A percentile compares a stretch with the other conserved stretches of the same genome.
phyloP scores from a whole-genome alignment of 1,140 invertebrate genomes.

The Stegodyphus mimosarum region DNA sequence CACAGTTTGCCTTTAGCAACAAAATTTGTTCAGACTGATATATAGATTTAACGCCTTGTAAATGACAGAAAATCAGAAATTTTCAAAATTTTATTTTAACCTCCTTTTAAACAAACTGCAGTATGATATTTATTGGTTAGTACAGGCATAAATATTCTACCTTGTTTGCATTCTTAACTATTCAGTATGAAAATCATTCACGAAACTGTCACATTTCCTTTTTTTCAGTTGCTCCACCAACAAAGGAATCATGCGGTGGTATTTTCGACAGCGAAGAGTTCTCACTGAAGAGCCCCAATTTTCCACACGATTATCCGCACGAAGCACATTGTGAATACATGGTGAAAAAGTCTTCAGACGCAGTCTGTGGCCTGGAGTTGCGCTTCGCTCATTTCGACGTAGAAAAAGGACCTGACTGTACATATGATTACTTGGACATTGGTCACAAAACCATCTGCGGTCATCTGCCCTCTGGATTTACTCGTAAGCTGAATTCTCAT shows the following conservation, averaged over 20 bases:
- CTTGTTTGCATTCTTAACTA: neutral
- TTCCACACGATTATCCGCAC: conserved; percentile 61
- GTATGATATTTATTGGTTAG: neutral
- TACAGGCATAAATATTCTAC: neutral
- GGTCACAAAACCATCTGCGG: conserved; percentile 63
- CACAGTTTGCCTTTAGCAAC: no score
- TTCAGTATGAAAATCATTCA: no score
- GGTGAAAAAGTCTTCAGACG: conserved; percentile 30
- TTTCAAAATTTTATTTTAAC: no score
- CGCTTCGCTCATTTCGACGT: conserved; percentile 63
- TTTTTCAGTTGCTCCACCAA: neutral
- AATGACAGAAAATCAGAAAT: no score
- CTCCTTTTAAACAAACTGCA: no score
- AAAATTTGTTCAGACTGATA: no score
- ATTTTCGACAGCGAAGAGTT: conserved; percentile 39
- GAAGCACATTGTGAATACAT: conserved; percentile 62
- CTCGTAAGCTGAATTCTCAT: conserved; percentile 36
- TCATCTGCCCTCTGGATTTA: conserved; percentile 60
- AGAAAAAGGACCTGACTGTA: conserved; percentile 62
- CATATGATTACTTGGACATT: conserved; percentile 64
- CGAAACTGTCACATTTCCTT: no score
- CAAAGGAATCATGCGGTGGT: conserved; percentile 40
- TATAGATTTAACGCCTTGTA: no score
- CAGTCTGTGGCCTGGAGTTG: conserved; percentile 63
- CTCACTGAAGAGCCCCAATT: conserved; percentile 60